Evolutionary conservation across 2,888 invertebrate species (phyloP).

Genomic region (Phymatocera aterrima): DNA sequence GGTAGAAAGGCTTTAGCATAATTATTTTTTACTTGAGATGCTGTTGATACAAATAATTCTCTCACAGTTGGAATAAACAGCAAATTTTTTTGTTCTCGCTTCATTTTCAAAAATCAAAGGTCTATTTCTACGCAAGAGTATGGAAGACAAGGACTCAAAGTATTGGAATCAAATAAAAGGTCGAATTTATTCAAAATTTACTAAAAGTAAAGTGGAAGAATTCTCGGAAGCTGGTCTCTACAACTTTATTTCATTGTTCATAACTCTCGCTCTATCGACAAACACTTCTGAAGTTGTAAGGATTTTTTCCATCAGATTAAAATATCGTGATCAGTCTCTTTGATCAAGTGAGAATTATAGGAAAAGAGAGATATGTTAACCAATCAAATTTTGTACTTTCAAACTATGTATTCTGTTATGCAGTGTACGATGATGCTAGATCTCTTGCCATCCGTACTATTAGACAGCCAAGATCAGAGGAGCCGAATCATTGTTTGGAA

Average conservation of each 20-base stretch:
- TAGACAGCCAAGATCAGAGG: conserved; percentile 55
- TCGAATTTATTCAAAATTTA: conserved; percentile 79
- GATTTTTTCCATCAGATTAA: conserved; percentile 33
- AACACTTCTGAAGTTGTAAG: conserved; percentile 73
- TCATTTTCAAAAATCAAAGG: conserved; percentile 56
- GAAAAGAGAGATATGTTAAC: background rate
- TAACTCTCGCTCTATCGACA: conserved; percentile 73
- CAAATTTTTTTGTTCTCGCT: too few relatives aligned
- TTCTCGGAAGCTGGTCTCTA: conserved; percentile 78
- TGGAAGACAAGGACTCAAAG: conserved; percentile 63
- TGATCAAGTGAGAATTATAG: background rate
- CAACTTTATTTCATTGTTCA: conserved; percentile 76
- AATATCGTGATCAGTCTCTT: too few relatives aligned
- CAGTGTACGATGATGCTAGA: conserved; percentile 68
- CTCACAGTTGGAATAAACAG: too few relatives aligned
- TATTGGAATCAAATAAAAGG: conserved; percentile 77
- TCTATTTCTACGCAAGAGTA: conserved; percentile 66
- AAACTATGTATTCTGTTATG: conserved; percentile 44
- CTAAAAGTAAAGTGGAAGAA: conserved; percentile 76
- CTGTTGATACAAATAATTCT: background rate
- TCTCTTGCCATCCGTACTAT: conserved; percentile 61
- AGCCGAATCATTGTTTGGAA: conserved; percentile 66
- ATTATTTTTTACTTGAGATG: background rate
- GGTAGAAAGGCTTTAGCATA: conserved; percentile 65
- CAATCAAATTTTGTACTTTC: too few relatives aligned